Evolutionary conservation across 2,113 vertebrate species (phyloP).

Genomic region (Zosterops lateralis): DNA sequence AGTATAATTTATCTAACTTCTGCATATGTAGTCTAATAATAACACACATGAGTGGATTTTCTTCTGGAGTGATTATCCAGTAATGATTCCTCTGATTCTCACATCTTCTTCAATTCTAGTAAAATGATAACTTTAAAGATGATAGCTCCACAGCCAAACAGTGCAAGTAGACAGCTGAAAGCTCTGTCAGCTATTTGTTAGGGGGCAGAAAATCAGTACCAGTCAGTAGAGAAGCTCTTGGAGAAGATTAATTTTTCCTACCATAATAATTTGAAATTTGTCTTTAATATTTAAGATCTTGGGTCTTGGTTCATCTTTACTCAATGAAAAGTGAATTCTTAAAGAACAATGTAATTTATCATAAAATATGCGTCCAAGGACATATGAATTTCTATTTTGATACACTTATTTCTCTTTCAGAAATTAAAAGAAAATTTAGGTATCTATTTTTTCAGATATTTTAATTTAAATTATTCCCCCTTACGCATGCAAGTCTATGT

Average conservation of each 20-base stretch:
- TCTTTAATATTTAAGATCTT: neutral
- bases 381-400: neutral
- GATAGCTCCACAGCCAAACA: neutral
- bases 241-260: neutral
- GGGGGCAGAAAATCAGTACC: neutral
- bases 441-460: neutral
- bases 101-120: neutral
- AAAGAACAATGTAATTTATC: neutral
- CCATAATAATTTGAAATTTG: neutral
- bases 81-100: neutral
- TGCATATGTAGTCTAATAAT: accelerated
- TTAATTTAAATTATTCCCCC: neutral
- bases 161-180: neutral
- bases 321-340: neutral
- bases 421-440: neutral
- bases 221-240: neutral
- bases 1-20: neutral
- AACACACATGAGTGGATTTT: neutral
- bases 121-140: neutral
- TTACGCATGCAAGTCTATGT: neutral
- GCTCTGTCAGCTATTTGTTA: neutral
- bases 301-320: neutral
- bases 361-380: neutral
- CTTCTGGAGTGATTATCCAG: neutral
- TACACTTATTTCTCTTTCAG: neutral